Evolutionary conservation across 2,888 invertebrate genomes (phyloP).

Genomic region (Odontomyia ornata): DNA sequence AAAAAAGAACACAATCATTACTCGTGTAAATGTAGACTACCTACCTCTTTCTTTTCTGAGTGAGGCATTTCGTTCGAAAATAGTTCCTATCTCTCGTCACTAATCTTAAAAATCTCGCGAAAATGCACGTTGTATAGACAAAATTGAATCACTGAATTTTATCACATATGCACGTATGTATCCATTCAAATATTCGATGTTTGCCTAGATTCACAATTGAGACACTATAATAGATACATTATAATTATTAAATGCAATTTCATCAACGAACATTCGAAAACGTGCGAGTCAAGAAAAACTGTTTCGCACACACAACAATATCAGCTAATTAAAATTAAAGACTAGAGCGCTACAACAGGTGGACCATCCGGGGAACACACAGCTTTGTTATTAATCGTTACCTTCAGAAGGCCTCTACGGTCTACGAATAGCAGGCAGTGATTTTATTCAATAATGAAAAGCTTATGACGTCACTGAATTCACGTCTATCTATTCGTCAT

Average conservation of each 20-base stretch:
- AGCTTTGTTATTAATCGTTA: conserved; percentile 13
- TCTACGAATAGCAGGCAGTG: not conserved
- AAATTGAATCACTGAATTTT: not conserved
- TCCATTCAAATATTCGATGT: not conserved
- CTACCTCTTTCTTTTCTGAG: conserved; percentile 24
- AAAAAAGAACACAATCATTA: too few relatives aligned
- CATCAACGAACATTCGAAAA: not conserved
- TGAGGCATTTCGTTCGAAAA: conserved; percentile 12
- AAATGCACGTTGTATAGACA: conserved; percentile 12
- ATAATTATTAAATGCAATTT: not conserved
- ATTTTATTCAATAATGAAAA: conserved; percentile 25
- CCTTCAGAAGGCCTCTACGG: conserved; percentile 13
- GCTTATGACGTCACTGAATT: conserved; percentile 29
- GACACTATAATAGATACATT: not conserved
- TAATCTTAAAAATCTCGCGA: not conserved
- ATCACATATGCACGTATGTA: not conserved
- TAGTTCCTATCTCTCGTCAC: not conserved
- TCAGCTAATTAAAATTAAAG: not conserved
- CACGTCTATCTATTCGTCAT: not conserved
- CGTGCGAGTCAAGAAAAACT: not conserved
- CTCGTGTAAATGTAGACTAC: too few relatives aligned
- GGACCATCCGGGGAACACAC: not conserved
- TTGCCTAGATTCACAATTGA: not conserved
- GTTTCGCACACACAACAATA: not conserved
- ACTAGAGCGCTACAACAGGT: conserved; percentile 4